A percentile compares a stretch with the other conserved stretches of the same genome.
These are phyloP conservation scores for Mechanitis mazaeus DNA, from an alignment of 2,888 invertebrate genomes.

Conservation along the genomic window DNA sequence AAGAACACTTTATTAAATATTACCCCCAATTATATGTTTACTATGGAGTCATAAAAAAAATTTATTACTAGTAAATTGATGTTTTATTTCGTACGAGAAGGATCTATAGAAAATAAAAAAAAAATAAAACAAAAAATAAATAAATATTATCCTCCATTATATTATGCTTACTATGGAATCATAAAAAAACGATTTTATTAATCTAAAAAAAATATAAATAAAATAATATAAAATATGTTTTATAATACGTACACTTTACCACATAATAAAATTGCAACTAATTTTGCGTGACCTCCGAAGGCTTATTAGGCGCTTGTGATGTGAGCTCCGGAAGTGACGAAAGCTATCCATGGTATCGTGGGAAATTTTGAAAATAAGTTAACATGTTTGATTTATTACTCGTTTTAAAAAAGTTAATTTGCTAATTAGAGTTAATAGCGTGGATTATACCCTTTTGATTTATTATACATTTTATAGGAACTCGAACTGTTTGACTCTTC, in stretches of 20 bases:
- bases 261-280: constrained; percentile 13
- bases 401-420: background rate
- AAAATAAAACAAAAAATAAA: too few relatives aligned
- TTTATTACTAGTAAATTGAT: too few relatives aligned
- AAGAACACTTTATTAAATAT: too few relatives aligned
- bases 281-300: constrained; percentile 38
- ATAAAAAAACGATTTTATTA: too few relatives aligned
- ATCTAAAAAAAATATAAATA: too few relatives aligned
- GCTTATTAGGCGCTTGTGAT: constrained; percentile 49
- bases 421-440: constrained; percentile 7
- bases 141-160: too few relatives aligned
- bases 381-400: constrained; percentile 16
- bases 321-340: constrained; percentile 55
- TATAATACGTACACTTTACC: constrained; percentile 2
- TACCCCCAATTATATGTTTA: too few relatives aligned
- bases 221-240: background rate
- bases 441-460: constrained; percentile 6
- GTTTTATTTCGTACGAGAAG: too few relatives aligned
- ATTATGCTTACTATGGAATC: too few relatives aligned
- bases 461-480: background rate
- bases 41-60: too few relatives aligned
- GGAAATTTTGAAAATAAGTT: constrained; percentile 30
- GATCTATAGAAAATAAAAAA: too few relatives aligned
- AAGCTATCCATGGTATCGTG: constrained; percentile 39
- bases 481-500: too few relatives aligned